phyloP scores from a whole-genome alignment of 2,888 invertebrate species.

The Galerucella pusilla region DNA sequence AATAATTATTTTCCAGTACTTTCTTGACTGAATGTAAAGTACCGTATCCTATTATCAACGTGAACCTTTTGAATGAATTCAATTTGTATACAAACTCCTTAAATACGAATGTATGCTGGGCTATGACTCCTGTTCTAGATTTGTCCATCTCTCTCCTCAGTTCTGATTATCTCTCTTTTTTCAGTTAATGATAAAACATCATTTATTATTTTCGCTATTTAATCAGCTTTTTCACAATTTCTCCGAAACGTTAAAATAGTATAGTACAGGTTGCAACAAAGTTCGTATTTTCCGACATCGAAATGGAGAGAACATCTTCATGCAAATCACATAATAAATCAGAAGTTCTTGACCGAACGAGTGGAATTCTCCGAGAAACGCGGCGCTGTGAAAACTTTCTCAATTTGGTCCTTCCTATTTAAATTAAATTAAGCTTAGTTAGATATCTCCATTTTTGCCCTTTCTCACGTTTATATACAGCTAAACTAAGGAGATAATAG shows the following conservation, averaged over 20 bases:
- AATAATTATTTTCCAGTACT: no score
- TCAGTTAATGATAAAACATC: neutral
- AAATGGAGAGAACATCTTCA: slow-evolving; percentile 31
- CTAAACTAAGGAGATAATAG: slow-evolving; percentile 21
- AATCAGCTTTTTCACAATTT: neutral
- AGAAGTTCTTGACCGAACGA: slow-evolving; percentile 37
- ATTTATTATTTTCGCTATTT: slow-evolving; percentile 1
- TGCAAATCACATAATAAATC: slow-evolving; percentile 38
- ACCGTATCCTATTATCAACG: no score
- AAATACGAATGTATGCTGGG: neutral
- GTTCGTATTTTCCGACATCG: slow-evolving; percentile 12
- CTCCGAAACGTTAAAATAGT: neutral
- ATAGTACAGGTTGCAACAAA: slow-evolving; percentile 1
- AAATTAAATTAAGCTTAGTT: slow-evolving; percentile 34
- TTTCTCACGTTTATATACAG: slow-evolving; percentile 26
- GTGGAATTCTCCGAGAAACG: slow-evolving; percentile 26
- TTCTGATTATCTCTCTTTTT: neutral
- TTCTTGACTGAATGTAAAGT: no score
- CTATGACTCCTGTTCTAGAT: neutral
- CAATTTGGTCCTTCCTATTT: slow-evolving; percentile 34
- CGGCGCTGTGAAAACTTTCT: slow-evolving; percentile 27
- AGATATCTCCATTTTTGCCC: slow-evolving; percentile 29
- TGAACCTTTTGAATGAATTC: no score
- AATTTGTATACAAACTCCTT: no score
- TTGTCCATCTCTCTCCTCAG: neutral